phyloP scores from a whole-genome alignment of 2,113 vertebrate species.

The Amblyopsis rosae region DNA sequence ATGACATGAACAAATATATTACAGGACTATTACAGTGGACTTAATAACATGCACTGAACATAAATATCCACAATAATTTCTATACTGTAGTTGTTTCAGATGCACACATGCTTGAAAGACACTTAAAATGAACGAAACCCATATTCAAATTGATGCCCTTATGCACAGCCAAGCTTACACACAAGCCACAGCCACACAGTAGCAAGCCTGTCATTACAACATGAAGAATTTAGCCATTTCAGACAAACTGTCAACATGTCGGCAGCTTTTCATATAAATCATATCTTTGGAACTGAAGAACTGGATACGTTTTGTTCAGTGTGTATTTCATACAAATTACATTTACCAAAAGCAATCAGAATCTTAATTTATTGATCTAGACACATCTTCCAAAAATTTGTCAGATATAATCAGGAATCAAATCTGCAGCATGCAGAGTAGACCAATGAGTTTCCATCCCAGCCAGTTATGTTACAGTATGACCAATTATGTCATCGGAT shows the following conservation, averaged over 20 bases:
- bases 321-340: not conserved
- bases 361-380: not conserved
- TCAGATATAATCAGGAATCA: too few relatives aligned
- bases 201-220: not conserved
- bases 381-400: not conserved
- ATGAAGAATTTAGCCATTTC: not conserved
- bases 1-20: too few relatives aligned
- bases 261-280: too few relatives aligned
- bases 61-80: not conserved
- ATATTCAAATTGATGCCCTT: not conserved
- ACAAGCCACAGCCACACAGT: too few relatives aligned
- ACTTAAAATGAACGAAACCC: not conserved
- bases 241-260: not conserved
- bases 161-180: not conserved
- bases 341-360: not conserved
- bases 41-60: not conserved
- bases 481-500: too few relatives aligned
- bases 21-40: not conserved
- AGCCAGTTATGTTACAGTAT: too few relatives aligned
- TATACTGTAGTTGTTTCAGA: not conserved
- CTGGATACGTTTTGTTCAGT: constrained; percentile 3
- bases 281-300: too few relatives aligned
- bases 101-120: not conserved
- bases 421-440: too few relatives aligned
- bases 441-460: too few relatives aligned